Evolutionary conservation across 2,888 invertebrate species (phyloP).

Genomic region (Antheraea assamensis): DNA sequence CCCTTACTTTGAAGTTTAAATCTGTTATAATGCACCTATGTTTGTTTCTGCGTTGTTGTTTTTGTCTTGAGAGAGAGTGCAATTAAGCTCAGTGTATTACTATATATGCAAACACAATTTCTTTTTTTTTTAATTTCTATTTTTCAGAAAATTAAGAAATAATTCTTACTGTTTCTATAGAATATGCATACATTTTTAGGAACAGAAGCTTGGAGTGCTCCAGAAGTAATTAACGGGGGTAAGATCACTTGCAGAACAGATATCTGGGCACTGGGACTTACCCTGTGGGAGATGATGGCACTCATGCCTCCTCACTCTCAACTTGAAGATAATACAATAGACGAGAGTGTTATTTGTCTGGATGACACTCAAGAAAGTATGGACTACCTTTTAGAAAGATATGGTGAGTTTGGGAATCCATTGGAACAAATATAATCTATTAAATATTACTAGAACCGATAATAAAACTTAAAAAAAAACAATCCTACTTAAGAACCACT

Average conservation of each 20-base stretch:
- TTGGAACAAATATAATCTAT: background rate
- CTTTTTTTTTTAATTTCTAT: too few species aligned
- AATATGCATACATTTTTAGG: slow-evolving; percentile 68
- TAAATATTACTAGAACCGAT: background rate
- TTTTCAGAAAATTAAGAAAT: background rate
- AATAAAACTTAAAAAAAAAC: too few species aligned
- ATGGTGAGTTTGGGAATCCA: slow-evolving; percentile 45
- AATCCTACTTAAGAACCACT: too few species aligned
- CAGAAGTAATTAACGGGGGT: slow-evolving; percentile 86
- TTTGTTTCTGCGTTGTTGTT: too few species aligned
- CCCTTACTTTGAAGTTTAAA: too few species aligned
- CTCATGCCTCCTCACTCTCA: slow-evolving; percentile 85
- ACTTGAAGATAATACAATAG: slow-evolving; percentile 46
- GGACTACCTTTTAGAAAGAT: slow-evolving; percentile 56
- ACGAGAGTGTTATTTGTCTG: slow-evolving; percentile 48
- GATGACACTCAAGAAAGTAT: slow-evolving; percentile 43
- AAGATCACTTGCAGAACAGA: slow-evolving; percentile 88
- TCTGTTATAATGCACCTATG: too few species aligned
- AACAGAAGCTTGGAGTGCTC: slow-evolving; percentile 90
- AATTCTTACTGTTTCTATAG: background rate
- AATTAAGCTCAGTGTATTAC: too few species aligned
- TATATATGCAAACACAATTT: background rate
- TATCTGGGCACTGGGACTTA: slow-evolving; percentile 90
- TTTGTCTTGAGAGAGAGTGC: too few species aligned
- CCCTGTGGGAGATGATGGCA: slow-evolving; percentile 91